A percentile compares a stretch with the other conserved stretches of the same genome.
These are phyloP conservation scores for Acipenser transmontanus DNA, from an alignment of 2,797 vertebrate species.

Conservation along the genomic window DNA sequence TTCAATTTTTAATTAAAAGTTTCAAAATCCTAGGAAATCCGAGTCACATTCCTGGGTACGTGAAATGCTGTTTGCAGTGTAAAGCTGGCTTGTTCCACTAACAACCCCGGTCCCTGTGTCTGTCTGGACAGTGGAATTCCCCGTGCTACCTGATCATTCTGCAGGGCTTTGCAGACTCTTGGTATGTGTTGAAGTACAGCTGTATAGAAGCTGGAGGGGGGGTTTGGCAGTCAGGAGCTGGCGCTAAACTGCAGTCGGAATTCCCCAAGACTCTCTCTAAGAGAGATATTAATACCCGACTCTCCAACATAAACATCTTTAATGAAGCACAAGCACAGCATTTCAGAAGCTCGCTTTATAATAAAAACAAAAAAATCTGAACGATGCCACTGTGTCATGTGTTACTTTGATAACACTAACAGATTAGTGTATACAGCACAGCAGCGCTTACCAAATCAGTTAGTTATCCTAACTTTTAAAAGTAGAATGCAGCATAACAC, in stretches of 20 bases:
- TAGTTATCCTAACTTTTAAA: too few relatives aligned
- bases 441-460: too few relatives aligned
- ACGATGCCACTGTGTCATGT: too few relatives aligned
- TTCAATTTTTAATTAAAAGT: too few relatives aligned
- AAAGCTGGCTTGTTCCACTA: too few relatives aligned
- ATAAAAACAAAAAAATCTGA: too few relatives aligned
- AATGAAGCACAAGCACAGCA: slow-evolving; percentile 40
- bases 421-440: too few relatives aligned
- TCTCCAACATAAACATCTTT: slow-evolving; percentile 54
- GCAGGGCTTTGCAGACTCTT: slow-evolving; percentile 58
- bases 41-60: too few relatives aligned
- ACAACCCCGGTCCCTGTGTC: slow-evolving; percentile 21
- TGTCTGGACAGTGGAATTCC: slow-evolving; percentile 72
- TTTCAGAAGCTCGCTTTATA: not conserved
- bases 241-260: slow-evolving; percentile 72
- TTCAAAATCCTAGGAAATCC: too few relatives aligned
- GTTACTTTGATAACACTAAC: too few relatives aligned
- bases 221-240: slow-evolving; percentile 49
- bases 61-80: too few relatives aligned
- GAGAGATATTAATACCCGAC: slow-evolving; percentile 62
- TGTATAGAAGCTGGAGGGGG: slow-evolving; percentile 58
- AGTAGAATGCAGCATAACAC: too few relatives aligned
- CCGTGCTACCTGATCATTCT: slow-evolving; percentile 66
- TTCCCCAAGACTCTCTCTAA: slow-evolving; percentile 65
- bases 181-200: slow-evolving; percentile 65